These are phyloP conservation scores for Sorex fumeus DNA, from an alignment of 2,113 vertebrate genomes.

Conservation along the genomic window DNA sequence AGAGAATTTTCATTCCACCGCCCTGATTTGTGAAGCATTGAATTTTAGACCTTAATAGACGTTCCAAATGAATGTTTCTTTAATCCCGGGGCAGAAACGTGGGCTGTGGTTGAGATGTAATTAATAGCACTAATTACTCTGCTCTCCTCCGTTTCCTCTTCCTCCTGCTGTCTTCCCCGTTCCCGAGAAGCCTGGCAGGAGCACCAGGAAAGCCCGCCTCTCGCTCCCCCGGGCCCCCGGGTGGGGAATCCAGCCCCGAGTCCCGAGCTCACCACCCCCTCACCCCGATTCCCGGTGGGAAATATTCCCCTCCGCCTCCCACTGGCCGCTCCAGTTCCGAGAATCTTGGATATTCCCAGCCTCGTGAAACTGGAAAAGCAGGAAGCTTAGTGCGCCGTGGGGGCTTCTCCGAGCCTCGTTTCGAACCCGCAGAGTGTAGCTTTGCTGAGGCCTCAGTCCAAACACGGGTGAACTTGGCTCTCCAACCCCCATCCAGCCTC, in stretches of 20 bases:
- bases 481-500: neutral
- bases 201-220: slow-evolving; percentile 10
- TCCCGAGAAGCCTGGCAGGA: slow-evolving; percentile 38
- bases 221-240: neutral
- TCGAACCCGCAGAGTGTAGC: neutral
- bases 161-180: slow-evolving; percentile 24
- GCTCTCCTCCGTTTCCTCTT: slow-evolving; percentile 41
- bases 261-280: neutral
- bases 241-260: neutral
- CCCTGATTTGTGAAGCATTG: slow-evolving; percentile 71
- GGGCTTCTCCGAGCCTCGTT: neutral
- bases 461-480: neutral
- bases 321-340: neutral
- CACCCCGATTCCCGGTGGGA: neutral
- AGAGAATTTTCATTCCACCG: slow-evolving; percentile 66
- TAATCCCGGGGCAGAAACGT: slow-evolving; percentile 77
- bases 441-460: neutral
- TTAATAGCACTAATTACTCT: slow-evolving; percentile 83
- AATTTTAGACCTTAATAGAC: slow-evolving; percentile 80
- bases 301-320: neutral
- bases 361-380: no score
- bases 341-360: neutral
- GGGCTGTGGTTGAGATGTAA: slow-evolving; percentile 77
- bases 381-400: neutral
- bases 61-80: slow-evolving; percentile 75